Evolutionary conservation across 2,113 vertebrate genomes (phyloP).

Genomic region (Acanthochromis polyacanthus): DNA sequence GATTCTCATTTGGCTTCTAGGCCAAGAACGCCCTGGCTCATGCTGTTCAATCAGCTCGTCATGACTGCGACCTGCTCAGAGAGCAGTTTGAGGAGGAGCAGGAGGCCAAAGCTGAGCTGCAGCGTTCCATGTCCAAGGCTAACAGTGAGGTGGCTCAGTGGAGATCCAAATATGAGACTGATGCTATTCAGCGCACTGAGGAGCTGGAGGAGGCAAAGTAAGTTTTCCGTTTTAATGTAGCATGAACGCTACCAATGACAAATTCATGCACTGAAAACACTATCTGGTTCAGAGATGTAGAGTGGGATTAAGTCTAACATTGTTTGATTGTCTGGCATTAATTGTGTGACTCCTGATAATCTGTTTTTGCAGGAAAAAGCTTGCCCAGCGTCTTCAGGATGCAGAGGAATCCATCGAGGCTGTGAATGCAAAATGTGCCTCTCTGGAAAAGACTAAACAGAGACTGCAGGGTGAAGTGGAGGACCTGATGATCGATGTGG

Average conservation of each 20-base stretch:
- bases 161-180: conserved; percentile 83
- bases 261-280: no score
- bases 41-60: conserved; percentile 79
- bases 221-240: background rate
- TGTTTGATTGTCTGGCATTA: no score
- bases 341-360: background rate
- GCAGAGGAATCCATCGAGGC: conserved; percentile 81
- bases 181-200: conserved; percentile 84
- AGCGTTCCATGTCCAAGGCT: conserved; percentile 80
- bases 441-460: conserved; percentile 83
- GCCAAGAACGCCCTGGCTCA: conserved; percentile 92
- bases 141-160: conserved; percentile 86
- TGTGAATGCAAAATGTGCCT: conserved; percentile 81
- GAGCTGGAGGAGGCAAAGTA: conserved; percentile 87
- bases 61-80: conserved; percentile 85
- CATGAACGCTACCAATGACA: no score
- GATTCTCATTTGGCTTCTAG: conserved; percentile 35
- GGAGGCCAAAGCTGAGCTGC: conserved; percentile 85
- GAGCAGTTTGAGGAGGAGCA: conserved; percentile 89
- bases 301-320: no score
- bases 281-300: no score
- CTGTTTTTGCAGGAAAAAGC: conserved; percentile 70
- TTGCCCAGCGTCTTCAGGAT: conserved; percentile 83
- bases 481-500: conserved; percentile 82
- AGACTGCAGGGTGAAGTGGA: conserved; percentile 79